phyloP scores from a whole-genome alignment of 2,797 vertebrate genomes.

The Adelosebastes latens region DNA sequence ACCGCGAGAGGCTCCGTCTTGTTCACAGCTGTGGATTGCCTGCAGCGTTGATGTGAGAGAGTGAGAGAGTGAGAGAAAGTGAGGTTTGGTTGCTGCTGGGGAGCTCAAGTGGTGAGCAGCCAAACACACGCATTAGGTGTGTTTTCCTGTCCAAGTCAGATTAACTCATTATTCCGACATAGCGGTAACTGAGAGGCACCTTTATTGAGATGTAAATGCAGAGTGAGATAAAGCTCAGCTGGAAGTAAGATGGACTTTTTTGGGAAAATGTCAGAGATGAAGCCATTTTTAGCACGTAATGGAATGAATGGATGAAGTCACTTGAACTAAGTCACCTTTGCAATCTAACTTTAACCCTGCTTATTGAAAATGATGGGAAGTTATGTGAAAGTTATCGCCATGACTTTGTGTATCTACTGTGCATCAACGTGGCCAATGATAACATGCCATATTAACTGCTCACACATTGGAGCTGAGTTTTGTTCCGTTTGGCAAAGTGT shows the following conservation, averaged over 20 bases:
- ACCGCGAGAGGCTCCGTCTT: conserved; percentile 46
- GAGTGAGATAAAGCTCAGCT: conserved; percentile 7
- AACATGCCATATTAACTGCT: conserved; percentile 71
- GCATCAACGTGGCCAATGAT: conserved; percentile 62
- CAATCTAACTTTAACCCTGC: background rate
- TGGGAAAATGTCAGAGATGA: background rate
- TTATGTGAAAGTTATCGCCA: conserved; percentile 34
- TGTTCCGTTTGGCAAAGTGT: conserved; percentile 69
- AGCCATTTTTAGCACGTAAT: background rate
- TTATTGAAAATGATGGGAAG: conserved; percentile 35
- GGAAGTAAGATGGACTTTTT: background rate
- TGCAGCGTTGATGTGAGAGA: conserved; percentile 39
- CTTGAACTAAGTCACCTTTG: background rate
- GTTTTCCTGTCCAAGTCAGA: conserved; percentile 55
- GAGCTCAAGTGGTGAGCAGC: conserved; percentile 3
- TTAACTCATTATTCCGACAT: conserved; percentile 20
- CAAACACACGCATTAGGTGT: conserved; percentile 24
- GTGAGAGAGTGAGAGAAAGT: conserved; percentile 1
- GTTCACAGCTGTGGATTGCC: conserved; percentile 57
- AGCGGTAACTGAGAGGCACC: conserved; percentile 7
- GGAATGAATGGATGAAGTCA: background rate
- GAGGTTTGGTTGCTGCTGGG: conserved; percentile 4
- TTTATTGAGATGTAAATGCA: conserved; percentile 37
- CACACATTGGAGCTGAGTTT: conserved; percentile 48
- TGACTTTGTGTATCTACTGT: conserved; percentile 37